phyloP scores from a whole-genome alignment of 2,797 vertebrate genomes.

The Tangara arthus region DNA sequence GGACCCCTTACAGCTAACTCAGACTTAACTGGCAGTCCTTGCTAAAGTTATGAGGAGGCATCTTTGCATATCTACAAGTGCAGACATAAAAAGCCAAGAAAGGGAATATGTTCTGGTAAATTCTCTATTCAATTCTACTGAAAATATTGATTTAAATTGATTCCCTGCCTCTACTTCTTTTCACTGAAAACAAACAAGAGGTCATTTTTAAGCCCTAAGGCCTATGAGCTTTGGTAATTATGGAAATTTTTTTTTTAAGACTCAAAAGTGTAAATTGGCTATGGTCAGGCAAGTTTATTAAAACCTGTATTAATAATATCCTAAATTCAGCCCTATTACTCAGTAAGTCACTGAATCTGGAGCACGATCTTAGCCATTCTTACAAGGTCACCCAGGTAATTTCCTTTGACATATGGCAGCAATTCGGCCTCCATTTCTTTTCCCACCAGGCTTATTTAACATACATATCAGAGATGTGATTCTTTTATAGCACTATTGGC shows the following conservation, averaged over 20 bases:
- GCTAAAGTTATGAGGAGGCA: background rate
- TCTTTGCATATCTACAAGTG: background rate
- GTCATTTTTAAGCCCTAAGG: constrained; percentile 44
- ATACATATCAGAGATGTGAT: constrained; percentile 39
- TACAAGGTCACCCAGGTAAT: constrained; percentile 68
- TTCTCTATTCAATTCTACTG: background rate
- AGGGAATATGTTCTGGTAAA: background rate
- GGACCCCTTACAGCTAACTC: background rate
- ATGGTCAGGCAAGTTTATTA: background rate
- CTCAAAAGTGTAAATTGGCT: constrained; percentile 9
- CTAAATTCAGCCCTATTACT: constrained; percentile 23
- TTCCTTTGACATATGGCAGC: constrained; percentile 37
- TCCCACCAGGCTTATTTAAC: constrained; percentile 60
- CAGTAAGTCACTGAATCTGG: background rate
- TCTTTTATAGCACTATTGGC: constrained; percentile 58
- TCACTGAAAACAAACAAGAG: constrained; percentile 47
- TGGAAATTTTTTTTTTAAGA: background rate
- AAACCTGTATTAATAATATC: constrained; percentile 29
- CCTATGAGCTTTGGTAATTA: constrained; percentile 8
- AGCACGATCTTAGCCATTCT: constrained; percentile 44
- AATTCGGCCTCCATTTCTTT: constrained; percentile 36
- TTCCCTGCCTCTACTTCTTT: constrained; percentile 29
- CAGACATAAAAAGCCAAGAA: background rate
- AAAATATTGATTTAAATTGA: constrained; percentile 62
- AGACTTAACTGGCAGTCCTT: background rate